Evolutionary conservation across 2,113 vertebrate genomes (phyloP).

Genomic region (Onychorhynchus coronatus): DNA sequence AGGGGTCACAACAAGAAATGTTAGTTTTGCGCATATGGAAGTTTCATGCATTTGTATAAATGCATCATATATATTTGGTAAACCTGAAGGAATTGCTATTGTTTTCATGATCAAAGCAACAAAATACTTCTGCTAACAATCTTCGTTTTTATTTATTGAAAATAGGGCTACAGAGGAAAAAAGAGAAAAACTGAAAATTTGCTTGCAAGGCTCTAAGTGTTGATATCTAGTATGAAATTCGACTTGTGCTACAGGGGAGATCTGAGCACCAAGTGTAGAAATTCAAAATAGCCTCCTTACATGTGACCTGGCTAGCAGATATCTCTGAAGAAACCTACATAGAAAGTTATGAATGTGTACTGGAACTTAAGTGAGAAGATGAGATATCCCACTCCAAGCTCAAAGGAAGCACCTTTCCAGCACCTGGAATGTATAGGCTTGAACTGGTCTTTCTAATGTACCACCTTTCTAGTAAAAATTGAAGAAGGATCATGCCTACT

Average conservation of each 20-base stretch:
- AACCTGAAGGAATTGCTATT: neutral
- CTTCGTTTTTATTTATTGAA: neutral
- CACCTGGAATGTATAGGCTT: neutral
- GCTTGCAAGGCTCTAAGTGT: neutral
- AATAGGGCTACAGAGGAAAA: neutral
- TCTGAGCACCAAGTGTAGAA: neutral
- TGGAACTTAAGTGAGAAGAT: neutral
- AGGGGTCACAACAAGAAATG: neutral
- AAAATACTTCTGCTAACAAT: neutral
- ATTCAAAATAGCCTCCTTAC: neutral
- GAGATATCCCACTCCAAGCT: neutral
- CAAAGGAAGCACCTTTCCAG: neutral
- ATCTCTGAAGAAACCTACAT: accelerated
- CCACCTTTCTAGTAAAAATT: neutral
- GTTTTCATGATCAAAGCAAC: neutral
- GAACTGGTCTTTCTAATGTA: neutral
- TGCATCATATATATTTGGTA: neutral
- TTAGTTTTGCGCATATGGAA: neutral
- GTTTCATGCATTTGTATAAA: neutral
- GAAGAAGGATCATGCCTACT: neutral
- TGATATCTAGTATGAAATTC: neutral
- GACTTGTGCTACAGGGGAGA: neutral
- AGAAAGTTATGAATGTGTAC: accelerated
- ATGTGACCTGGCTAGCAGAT: neutral
- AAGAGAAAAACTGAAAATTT: neutral